Evolutionary conservation across 2,797 vertebrate genomes (phyloP).

Genomic region (Macroramphosus scolopax): DNA sequence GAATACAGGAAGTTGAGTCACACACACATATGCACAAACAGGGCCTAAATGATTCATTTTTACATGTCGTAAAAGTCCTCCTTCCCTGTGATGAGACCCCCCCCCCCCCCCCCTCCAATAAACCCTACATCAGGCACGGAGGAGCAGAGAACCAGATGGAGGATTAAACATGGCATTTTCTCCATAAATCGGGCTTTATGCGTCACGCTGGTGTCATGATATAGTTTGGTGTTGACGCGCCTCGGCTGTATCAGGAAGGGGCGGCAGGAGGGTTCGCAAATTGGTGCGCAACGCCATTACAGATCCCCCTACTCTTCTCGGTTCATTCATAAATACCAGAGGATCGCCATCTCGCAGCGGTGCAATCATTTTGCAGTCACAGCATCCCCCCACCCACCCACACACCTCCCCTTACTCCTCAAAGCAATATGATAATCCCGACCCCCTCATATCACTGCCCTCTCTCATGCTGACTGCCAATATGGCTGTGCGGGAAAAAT

Average conservation of each 20-base stretch:
- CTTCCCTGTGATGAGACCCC: slow-evolving; percentile 1
- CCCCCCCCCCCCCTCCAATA: neutral
- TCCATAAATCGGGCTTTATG: slow-evolving; percentile 54
- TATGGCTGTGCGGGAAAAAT: slow-evolving; percentile 59
- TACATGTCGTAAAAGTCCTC: slow-evolving; percentile 22
- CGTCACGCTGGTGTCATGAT: slow-evolving; percentile 69
- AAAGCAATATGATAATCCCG: slow-evolving; percentile 63
- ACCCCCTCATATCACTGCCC: slow-evolving; percentile 36
- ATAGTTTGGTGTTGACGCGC: slow-evolving; percentile 42
- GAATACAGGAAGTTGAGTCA: slow-evolving; percentile 63
- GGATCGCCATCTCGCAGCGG: slow-evolving; percentile 71
- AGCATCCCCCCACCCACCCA: neutral
- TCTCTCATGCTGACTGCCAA: slow-evolving; percentile 48
- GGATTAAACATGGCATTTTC: slow-evolving; percentile 62
- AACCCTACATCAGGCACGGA: slow-evolving; percentile 19
- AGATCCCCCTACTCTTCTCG: slow-evolving; percentile 57
- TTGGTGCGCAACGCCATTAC: slow-evolving; percentile 73
- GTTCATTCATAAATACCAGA: slow-evolving; percentile 82
- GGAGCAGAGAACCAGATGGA: slow-evolving; percentile 63
- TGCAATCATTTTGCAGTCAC: slow-evolving; percentile 65
- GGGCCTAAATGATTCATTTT: slow-evolving; percentile 51
- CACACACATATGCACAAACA: slow-evolving; percentile 32
- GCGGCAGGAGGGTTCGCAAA: slow-evolving; percentile 44
- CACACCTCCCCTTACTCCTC: slow-evolving; percentile 42
- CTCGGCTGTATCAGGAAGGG: slow-evolving; percentile 33